Evolutionary conservation across 2,113 vertebrate species (phyloP).

Genomic region (Neolamprologus tretocephalus): DNA sequence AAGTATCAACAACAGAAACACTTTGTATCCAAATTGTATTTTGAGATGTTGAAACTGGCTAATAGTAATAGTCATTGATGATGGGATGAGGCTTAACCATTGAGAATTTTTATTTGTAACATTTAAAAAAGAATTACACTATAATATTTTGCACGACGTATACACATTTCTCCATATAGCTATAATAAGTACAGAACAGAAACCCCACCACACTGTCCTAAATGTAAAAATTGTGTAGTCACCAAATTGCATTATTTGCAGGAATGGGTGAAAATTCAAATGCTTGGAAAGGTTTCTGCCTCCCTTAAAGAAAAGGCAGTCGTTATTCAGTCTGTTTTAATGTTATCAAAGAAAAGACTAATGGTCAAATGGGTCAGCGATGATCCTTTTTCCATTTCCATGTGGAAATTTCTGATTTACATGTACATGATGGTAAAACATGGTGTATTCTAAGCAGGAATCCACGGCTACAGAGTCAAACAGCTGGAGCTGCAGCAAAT

Average conservation of each 20-base stretch:
- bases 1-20: not conserved
- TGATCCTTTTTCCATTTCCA: not conserved
- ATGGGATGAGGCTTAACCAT: not conserved
- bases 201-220: not conserved
- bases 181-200: not conserved
- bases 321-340: not conserved
- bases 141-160: not conserved
- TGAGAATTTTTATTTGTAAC: not conserved
- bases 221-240: accelerated
- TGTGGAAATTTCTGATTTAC: not conserved
- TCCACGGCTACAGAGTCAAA: accelerated
- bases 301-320: not conserved
- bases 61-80: not conserved
- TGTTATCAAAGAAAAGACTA: not conserved
- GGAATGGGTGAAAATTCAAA: not conserved
- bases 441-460: not conserved
- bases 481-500: not conserved
- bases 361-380: not conserved
- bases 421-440: not conserved
- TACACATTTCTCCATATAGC: not conserved
- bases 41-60: not conserved
- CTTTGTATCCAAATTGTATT: not conserved
- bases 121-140: not conserved
- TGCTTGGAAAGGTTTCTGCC: not conserved
- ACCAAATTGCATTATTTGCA: not conserved